phyloP scores from a whole-genome alignment of 2,113 vertebrate genomes.

The Callionymus lyra region DNA sequence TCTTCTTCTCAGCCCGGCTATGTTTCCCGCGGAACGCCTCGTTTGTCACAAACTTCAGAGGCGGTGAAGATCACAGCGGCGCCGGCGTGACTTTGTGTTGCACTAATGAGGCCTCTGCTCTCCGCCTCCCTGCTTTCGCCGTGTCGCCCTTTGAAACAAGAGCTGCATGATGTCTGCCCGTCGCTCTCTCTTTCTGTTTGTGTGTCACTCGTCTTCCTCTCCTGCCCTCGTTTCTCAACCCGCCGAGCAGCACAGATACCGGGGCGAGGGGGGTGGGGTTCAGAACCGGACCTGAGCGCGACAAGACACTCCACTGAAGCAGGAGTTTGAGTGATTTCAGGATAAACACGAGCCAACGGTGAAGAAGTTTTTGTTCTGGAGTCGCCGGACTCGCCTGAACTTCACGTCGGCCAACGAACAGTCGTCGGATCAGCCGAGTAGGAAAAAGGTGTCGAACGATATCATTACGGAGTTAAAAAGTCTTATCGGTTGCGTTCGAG shows the following conservation, averaged over 20 bases:
- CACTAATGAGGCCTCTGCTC: conserved; percentile 54
- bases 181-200: conserved; percentile 9
- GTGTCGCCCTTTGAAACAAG: conserved; percentile 49
- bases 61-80: conserved; percentile 54
- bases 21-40: conserved; percentile 47
- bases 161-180: conserved; percentile 14
- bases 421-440: too few species aligned
- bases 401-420: too few species aligned
- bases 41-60: conserved; percentile 63
- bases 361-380: too few species aligned
- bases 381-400: too few species aligned
- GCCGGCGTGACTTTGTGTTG: conserved; percentile 54
- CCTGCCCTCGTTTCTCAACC: conserved; percentile 27
- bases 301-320: not conserved
- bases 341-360: too few species aligned
- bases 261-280: conserved; percentile 1
- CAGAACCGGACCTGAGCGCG: conserved; percentile 8
- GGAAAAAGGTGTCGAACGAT: too few species aligned
- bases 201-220: conserved; percentile 24
- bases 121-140: conserved; percentile 40
- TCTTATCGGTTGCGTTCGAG: too few species aligned
- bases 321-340: too few species aligned
- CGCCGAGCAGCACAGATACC: conserved; percentile 25
- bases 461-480: too few species aligned
- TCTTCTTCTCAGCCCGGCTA: conserved; percentile 25